phyloP scores from a whole-genome alignment of 2,113 vertebrate genomes.

The Empidonax alnorum region DNA sequence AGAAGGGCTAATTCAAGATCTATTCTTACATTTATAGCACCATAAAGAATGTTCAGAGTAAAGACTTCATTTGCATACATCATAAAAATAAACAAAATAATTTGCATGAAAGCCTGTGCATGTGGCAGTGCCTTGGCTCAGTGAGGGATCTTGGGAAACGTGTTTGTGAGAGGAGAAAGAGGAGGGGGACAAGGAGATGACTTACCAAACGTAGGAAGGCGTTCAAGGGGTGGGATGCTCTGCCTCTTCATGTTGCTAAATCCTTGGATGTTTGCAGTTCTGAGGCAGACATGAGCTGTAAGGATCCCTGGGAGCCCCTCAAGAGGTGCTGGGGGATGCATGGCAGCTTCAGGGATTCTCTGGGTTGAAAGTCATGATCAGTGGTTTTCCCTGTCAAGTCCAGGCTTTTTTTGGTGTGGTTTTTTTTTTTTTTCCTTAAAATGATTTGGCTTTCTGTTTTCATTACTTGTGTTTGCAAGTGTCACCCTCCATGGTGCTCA shows the following conservation, averaged over 20 bases:
- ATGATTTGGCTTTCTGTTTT: background rate
- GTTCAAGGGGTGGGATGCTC: background rate
- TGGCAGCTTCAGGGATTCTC: background rate
- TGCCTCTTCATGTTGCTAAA: background rate
- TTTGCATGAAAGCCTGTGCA: slow-evolving; percentile 40
- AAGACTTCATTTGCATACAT: slow-evolving; percentile 62
- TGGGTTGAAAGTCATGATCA: background rate
- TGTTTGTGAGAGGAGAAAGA: background rate
- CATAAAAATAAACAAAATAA: slow-evolving; percentile 69
- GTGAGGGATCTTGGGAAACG: background rate
- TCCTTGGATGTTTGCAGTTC: background rate
- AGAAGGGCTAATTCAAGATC: slow-evolving; percentile 60
- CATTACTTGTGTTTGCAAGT: background rate
- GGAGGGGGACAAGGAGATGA: background rate
- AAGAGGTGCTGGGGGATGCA: background rate
- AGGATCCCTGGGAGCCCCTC: background rate
- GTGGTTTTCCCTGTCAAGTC: background rate
- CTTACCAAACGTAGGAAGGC: background rate
- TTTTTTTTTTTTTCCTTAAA: background rate
- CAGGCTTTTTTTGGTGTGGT: background rate
- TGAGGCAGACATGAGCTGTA: background rate
- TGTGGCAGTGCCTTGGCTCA: background rate
- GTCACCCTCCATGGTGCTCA: background rate
- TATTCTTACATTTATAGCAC: slow-evolving; percentile 58
- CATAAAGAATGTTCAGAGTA: slow-evolving; percentile 55